A percentile compares a stretch with the other conserved stretches of the same genome.
phyloP scores from a whole-genome alignment of 2,888 invertebrate genomes.

The Watsonalla cultraria region DNA sequence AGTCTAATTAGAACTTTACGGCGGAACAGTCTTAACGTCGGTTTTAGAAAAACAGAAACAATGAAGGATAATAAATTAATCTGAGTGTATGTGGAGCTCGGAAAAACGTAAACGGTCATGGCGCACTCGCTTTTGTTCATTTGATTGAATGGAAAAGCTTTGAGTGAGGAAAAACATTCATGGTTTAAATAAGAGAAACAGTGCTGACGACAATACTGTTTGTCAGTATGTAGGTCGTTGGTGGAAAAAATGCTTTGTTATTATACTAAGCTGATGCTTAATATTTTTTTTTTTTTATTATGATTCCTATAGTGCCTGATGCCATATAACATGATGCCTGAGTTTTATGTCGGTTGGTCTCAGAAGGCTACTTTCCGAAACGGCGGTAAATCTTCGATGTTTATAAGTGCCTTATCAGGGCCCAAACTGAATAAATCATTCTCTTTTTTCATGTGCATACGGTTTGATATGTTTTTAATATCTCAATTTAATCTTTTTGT shows the following conservation, averaged over 20 bases:
- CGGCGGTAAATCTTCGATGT: too few species aligned
- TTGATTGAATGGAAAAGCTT: slow-evolving; percentile 26
- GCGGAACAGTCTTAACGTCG: neutral
- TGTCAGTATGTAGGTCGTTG: neutral
- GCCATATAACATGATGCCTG: too few species aligned
- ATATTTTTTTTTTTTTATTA: too few species aligned
- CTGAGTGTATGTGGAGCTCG: slow-evolving; percentile 11
- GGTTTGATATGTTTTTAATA: too few species aligned
- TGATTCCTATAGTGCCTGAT: too few species aligned
- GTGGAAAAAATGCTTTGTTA: neutral
- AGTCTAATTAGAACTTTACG: slow-evolving; percentile 1
- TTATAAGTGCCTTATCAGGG: too few species aligned
- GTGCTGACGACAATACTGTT: slow-evolving; percentile 10
- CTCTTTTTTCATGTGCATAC: too few species aligned
- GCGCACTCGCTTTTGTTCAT: slow-evolving; percentile 21
- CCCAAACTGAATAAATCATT: too few species aligned
- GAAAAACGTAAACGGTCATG: slow-evolving; percentile 16
- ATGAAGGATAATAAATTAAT: slow-evolving; percentile 19
- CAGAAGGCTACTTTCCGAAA: too few species aligned
- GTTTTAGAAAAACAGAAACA: slow-evolving; percentile 2
- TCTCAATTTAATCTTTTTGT: too few species aligned
- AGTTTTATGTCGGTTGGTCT: too few species aligned
- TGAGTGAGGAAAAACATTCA: slow-evolving; percentile 12
- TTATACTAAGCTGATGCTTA: too few species aligned
- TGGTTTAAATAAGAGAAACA: slow-evolving; percentile 11